Evolutionary conservation across 2,797 vertebrate species (phyloP).

Genomic region (Phoxinus dragarum): DNA sequence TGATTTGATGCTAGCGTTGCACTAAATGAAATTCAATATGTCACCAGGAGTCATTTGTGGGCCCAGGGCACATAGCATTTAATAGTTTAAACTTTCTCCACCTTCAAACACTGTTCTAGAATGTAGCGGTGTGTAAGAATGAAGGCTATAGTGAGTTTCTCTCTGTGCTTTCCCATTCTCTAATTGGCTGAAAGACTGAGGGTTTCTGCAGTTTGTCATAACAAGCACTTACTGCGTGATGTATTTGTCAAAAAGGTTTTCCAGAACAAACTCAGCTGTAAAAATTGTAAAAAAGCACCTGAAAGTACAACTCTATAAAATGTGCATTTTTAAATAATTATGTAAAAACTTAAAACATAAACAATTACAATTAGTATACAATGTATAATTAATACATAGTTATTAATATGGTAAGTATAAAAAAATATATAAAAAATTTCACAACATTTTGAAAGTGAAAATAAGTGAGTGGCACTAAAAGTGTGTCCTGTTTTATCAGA

Average conservation of each 20-base stretch:
- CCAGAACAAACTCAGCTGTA: neutral
- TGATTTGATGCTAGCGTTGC: slow-evolving; percentile 45
- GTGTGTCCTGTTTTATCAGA: neutral
- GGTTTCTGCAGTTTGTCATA: slow-evolving; percentile 51
- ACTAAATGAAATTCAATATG: slow-evolving; percentile 58
- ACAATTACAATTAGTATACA: too few species aligned
- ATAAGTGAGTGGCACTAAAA: neutral
- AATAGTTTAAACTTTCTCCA: slow-evolving; percentile 55
- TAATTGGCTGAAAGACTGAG: slow-evolving; percentile 50
- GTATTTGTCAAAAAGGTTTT: slow-evolving; percentile 51
- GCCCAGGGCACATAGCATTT: slow-evolving; percentile 43
- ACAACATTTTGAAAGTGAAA: neutral
- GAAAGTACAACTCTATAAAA: neutral
- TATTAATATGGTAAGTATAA: neutral
- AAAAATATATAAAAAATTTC: neutral
- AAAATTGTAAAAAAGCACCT: slow-evolving; percentile 6
- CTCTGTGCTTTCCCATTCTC: slow-evolving; percentile 10
- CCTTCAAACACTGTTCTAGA: slow-evolving; percentile 12
- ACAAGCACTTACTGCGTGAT: slow-evolving; percentile 32
- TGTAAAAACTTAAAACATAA: neutral
- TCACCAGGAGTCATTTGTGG: slow-evolving; percentile 56
- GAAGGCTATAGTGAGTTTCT: slow-evolving; percentile 3
- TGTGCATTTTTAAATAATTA: neutral
- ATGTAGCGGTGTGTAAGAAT: neutral
- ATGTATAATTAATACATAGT: neutral